phyloP scores from a whole-genome alignment of 2,888 invertebrate genomes.

The Argyresthia albistria region DNA sequence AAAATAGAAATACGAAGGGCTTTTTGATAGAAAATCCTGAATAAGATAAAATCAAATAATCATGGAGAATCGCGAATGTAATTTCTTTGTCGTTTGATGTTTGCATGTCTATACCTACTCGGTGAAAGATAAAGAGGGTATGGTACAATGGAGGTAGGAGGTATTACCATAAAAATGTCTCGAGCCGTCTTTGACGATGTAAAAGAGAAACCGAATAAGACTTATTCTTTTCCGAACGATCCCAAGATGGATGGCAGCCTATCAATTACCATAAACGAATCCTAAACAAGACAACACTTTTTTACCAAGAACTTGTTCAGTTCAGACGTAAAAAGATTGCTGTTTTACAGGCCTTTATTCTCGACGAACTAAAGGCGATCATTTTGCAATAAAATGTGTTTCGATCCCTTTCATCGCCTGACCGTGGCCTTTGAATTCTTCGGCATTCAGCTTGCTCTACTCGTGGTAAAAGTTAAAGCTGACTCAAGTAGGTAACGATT shows the following conservation, averaged over 20 bases:
- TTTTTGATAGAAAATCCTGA: background rate
- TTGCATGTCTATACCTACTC: no score
- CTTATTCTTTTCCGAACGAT: background rate
- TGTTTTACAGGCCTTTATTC: constrained; percentile 24
- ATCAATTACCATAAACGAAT: constrained; percentile 26
- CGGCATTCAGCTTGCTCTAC: no score
- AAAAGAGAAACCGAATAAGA: background rate
- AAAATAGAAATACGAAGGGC: background rate
- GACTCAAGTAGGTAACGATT: constrained; percentile 8
- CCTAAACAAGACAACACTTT: constrained; percentile 20
- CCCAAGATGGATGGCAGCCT: constrained; percentile 6
- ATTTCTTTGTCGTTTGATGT: no score
- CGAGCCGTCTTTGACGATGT: no score
- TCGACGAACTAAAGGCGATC: constrained; percentile 7
- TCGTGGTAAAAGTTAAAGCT: no score
- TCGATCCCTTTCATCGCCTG: no score
- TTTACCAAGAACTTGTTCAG: constrained; percentile 15
- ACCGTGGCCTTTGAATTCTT: no score
- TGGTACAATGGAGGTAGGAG: background rate
- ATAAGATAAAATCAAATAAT: background rate
- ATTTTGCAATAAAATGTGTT: no score
- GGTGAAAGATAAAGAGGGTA: background rate
- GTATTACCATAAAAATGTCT: no score
- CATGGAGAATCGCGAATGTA: background rate
- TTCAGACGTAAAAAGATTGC: constrained; percentile 13